phyloP scores from a whole-genome alignment of 2,113 vertebrate genomes.

The Cebus imitator region DNA sequence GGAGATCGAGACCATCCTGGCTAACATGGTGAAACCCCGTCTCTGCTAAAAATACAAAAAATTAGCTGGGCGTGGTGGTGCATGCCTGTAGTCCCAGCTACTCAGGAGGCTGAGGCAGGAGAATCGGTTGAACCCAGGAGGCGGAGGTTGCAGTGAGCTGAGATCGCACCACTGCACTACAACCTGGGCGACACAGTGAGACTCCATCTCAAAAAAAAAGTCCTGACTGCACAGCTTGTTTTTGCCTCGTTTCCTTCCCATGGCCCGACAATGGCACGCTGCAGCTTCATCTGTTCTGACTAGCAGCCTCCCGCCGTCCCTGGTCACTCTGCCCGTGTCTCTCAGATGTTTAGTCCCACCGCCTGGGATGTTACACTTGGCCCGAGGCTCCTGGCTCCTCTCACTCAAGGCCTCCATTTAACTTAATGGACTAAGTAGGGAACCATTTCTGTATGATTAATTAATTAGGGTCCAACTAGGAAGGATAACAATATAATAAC shows the following conservation, averaged over 20 bases:
- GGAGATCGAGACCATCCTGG: no score
- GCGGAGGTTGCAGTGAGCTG: no score
- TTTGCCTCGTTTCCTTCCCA: background rate
- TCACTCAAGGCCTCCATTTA: background rate
- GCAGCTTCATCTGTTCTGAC: background rate
- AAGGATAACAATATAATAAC: constrained; percentile 59
- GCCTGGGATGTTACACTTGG: background rate
- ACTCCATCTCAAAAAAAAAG: background rate
- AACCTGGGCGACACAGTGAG: no score
- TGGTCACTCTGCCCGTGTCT: background rate
- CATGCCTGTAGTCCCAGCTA: no score
- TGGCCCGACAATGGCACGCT: rapidly evolving
- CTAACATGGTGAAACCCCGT: no score
- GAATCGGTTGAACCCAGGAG: no score
- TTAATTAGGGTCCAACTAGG: constrained; percentile 61
- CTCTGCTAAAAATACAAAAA: no score
- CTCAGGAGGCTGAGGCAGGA: no score
- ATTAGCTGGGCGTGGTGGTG: no score
- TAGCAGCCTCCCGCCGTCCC: background rate
- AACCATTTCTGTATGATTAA: constrained; percentile 67
- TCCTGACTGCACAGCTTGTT: background rate
- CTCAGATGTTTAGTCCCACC: background rate
- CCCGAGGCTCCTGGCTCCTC: background rate
- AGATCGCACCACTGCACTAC: no score
- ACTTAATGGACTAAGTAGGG: constrained; percentile 50